Percentiles rank a stretch among this genome's conserved stretches.
Conservation (phyloP, 2,888 invertebrate species). For the Diadegma fenestrale region DNA sequence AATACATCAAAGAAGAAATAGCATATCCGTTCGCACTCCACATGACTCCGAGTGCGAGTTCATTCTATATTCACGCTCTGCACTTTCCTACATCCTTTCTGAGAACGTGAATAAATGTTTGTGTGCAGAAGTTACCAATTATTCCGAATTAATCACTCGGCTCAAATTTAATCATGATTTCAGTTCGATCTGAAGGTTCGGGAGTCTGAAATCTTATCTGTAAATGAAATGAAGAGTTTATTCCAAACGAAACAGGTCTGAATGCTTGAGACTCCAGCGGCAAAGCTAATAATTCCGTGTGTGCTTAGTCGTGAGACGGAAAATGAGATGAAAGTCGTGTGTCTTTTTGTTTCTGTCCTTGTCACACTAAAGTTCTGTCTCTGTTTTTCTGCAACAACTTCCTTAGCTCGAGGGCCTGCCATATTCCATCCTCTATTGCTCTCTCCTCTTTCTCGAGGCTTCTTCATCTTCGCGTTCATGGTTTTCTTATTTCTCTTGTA, state of each 20-base stretch:
- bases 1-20: slow-evolving; percentile 82
- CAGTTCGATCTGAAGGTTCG: background rate
- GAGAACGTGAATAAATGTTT: slow-evolving; percentile 36
- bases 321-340: slow-evolving; percentile 53
- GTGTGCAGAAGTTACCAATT: slow-evolving; percentile 13
- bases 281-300: slow-evolving; percentile 27
- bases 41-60: slow-evolving; percentile 60
- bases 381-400: slow-evolving; percentile 72
- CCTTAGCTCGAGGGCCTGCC: slow-evolving; percentile 58
- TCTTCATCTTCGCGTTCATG: slow-evolving; percentile 61
- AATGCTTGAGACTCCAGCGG: slow-evolving; percentile 19
- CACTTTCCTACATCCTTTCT: slow-evolving; percentile 52
- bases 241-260: background rate
- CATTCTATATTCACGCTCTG: slow-evolving; percentile 57
- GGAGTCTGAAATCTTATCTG: background rate
- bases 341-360: slow-evolving; percentile 63
- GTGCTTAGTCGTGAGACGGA: slow-evolving; percentile 29
- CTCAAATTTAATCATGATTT: background rate
- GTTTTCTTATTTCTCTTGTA: slow-evolving; percentile 56
- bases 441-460: slow-evolving; percentile 54
- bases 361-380: slow-evolving; percentile 68
- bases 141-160: background rate
- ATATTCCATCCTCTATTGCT: slow-evolving; percentile 54
- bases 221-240: background rate
- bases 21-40: slow-evolving; percentile 84